Evolutionary conservation across 2,797 vertebrate species (phyloP).

Genomic region (Chiroxiphia lanceolata): DNA sequence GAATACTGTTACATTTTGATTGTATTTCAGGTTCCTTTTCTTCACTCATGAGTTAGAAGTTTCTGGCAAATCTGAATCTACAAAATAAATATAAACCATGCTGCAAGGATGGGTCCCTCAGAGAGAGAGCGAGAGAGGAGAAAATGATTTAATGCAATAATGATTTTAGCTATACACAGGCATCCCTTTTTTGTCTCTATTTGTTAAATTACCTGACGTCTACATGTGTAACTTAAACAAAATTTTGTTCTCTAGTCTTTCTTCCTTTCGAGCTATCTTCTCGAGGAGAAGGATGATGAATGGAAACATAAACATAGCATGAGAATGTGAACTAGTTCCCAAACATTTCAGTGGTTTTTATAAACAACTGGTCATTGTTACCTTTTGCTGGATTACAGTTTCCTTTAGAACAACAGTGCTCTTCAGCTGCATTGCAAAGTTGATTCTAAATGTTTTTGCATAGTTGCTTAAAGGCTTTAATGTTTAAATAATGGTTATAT

Average conservation of each 20-base stretch:
- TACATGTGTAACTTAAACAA: conserved; percentile 78
- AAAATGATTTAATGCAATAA: conserved; percentile 73
- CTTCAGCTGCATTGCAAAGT: conserved; percentile 68
- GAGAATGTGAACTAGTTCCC: conserved; percentile 79
- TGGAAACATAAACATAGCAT: conserved; percentile 78
- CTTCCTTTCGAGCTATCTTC: conserved; percentile 77
- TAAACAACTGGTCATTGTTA: conserved; percentile 80
- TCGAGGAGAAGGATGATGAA: conserved; percentile 77
- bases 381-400: conserved; percentile 72
- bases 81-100: conserved; percentile 35
- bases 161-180: conserved; percentile 75
- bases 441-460: conserved; percentile 71
- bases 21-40: conserved; percentile 5
- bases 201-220: conserved; percentile 78
- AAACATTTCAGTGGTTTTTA: conserved; percentile 80
- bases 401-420: conserved; percentile 62
- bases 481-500: conserved; percentile 71
- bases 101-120: conserved; percentile 10
- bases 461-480: conserved; percentile 68
- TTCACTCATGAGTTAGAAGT: not conserved
- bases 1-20: not conserved
- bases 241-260: conserved; percentile 71
- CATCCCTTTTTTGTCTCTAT: conserved; percentile 71
- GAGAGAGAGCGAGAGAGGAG: not conserved
- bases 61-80: conserved; percentile 44